A percentile compares a stretch with the other conserved stretches of the same genome.
Evolutionary conservation across 2,113 vertebrate genomes (phyloP).

Genomic region (Carlito syrichta): DNA sequence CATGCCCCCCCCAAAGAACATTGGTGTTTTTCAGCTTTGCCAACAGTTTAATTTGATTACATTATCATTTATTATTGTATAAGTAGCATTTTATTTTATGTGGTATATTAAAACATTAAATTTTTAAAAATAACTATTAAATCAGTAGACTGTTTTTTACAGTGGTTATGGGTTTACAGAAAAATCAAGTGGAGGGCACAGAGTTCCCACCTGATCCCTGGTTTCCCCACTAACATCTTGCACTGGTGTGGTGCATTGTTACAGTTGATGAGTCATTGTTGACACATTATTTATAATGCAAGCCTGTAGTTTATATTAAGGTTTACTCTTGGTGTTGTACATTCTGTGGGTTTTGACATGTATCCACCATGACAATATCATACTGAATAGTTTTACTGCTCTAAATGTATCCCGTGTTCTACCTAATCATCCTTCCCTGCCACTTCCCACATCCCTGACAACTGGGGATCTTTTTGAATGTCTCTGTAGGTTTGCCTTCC

Average conservation of each 20-base stretch:
- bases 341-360: neutral
- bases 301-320: neutral
- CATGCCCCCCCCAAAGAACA: conserved; percentile 13
- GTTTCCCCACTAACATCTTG: neutral
- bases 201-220: neutral
- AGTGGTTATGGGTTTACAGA: neutral
- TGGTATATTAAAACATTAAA: neutral
- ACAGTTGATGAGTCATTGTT: neutral
- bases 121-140: neutral
- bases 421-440: neutral
- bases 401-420: neutral
- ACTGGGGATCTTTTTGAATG: neutral
- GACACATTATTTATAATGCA: neutral
- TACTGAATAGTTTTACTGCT: neutral
- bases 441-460: neutral
- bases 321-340: neutral
- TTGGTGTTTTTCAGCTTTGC: conserved; percentile 46
- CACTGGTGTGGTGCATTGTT: neutral
- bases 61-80: conserved; percentile 42
- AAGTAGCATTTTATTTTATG: conserved; percentile 46
- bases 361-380: neutral
- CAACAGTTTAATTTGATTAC: conserved; percentile 32
- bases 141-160: neutral
- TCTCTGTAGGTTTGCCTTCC: neutral
- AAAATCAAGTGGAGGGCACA: neutral